Conservation (phyloP, 1,140 invertebrate genomes). For the Polypedilum vanderplanki region DNA sequence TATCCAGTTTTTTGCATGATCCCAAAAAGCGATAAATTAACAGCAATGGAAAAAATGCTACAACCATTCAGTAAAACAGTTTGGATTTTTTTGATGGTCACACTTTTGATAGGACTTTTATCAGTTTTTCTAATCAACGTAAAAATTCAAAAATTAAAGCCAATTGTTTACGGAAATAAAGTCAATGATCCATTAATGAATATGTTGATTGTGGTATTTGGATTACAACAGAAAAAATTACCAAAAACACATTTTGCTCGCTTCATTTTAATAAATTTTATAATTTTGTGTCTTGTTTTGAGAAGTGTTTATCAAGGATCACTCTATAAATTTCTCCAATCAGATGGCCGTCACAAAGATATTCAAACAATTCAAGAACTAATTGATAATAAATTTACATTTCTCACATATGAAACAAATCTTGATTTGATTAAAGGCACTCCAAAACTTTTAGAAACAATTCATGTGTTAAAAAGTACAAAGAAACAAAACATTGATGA, state of each 20-base stretch:
- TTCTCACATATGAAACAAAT: background rate
- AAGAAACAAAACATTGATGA: background rate
- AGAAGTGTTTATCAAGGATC: background rate
- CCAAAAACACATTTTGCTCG: background rate
- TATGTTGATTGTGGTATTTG: background rate
- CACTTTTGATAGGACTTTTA: background rate
- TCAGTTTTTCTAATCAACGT: background rate
- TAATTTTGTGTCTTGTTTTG: background rate
- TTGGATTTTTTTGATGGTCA: background rate
- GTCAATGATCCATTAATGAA: background rate
- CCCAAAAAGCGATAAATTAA: background rate
- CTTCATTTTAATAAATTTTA: background rate
- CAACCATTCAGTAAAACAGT: background rate
- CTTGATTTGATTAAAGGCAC: background rate
- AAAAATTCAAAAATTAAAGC: background rate
- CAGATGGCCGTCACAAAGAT: background rate
- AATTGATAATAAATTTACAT: background rate
- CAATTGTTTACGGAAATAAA: background rate
- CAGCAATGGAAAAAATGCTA: background rate
- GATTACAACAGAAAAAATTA: background rate
- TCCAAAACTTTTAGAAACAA: no score
- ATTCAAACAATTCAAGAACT: background rate
- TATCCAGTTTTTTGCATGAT: background rate
- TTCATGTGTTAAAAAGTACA: background rate
- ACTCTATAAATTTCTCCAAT: background rate